Percentiles rank a stretch among this genome's conserved stretches.
Evolutionary conservation across 2,888 invertebrate genomes (phyloP).

Genomic region (Epinotia bilunana): DNA sequence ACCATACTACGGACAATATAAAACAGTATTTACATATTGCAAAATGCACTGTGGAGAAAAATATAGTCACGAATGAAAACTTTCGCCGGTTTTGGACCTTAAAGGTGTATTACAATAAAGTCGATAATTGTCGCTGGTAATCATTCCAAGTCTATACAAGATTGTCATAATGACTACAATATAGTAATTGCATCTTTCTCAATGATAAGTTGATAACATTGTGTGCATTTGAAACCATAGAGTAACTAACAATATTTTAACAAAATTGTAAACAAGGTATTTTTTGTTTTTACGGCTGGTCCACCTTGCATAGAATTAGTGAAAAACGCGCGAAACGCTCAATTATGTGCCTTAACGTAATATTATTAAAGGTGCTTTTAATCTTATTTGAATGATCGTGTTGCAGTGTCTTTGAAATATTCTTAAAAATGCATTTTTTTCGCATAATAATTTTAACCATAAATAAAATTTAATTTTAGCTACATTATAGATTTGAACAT

Average conservation of each 20-base stretch:
- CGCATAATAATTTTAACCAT: conserved; percentile 46
- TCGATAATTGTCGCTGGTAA: not conserved
- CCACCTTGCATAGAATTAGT: conserved; percentile 5
- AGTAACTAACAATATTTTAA: too few relatives aligned
- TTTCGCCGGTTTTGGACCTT: not conserved
- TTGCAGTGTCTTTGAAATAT: conserved; percentile 51
- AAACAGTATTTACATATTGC: too few relatives aligned
- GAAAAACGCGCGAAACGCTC: conserved; percentile 31
- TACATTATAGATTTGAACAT: conserved; percentile 55
- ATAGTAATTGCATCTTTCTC: not conserved
- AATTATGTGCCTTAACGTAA: conserved; percentile 50
- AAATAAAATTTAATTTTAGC: conserved; percentile 59
- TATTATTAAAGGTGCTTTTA: conserved; percentile 58
- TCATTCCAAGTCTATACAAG: not conserved
- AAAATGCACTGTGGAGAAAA: not conserved
- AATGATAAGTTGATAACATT: too few relatives aligned
- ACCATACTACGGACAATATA: too few relatives aligned
- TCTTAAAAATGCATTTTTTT: conserved; percentile 45
- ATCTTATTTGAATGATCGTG: conserved; percentile 46
- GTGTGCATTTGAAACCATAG: not conserved
- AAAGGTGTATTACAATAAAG: not conserved
- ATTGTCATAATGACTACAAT: not conserved
- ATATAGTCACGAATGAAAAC: too few relatives aligned
- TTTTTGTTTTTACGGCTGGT: conserved; percentile 31
- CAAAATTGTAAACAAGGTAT: not conserved